A percentile compares a stretch with the other conserved stretches of the same genome.
These are phyloP conservation scores for Silurus asotus DNA, from an alignment of 2,113 vertebrate genomes.

Conservation along the genomic window DNA sequence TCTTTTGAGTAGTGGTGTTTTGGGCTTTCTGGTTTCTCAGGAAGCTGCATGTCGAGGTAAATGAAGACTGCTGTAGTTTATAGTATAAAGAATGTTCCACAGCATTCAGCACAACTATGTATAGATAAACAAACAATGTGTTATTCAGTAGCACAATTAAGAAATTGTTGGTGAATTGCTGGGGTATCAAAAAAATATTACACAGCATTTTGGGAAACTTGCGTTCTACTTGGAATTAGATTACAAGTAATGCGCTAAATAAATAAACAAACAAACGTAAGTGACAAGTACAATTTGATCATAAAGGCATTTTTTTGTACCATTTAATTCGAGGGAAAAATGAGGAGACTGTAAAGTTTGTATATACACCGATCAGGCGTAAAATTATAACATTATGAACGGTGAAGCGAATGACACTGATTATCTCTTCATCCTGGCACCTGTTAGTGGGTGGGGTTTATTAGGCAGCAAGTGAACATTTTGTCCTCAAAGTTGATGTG, in stretches of 20 bases:
- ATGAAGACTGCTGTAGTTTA: not conserved
- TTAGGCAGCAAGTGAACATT: too few relatives aligned
- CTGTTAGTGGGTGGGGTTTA: too few relatives aligned
- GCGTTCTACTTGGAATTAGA: not conserved
- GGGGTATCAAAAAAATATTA: not conserved
- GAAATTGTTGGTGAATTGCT: not conserved
- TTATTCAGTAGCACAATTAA: not conserved
- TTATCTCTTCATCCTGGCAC: too few relatives aligned
- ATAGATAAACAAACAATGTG: not conserved
- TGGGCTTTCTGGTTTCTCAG: not conserved
- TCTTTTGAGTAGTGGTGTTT: too few relatives aligned
- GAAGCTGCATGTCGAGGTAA: not conserved
- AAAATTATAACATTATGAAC: too few relatives aligned
- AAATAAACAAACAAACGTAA: not conserved
- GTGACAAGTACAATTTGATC: not conserved
- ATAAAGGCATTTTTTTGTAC: not conserved
- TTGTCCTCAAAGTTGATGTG: too few relatives aligned
- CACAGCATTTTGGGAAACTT: not conserved
- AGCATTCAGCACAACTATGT: not conserved
- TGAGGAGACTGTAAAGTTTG: not conserved
- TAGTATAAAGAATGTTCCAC: not conserved
- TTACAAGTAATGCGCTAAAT: not conserved
- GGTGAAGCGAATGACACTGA: too few relatives aligned
- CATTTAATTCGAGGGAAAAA: not conserved
- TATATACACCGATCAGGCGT: too few relatives aligned